Conservation (phyloP, 2,113 vertebrate species). For the Gila orcuttii region DNA sequence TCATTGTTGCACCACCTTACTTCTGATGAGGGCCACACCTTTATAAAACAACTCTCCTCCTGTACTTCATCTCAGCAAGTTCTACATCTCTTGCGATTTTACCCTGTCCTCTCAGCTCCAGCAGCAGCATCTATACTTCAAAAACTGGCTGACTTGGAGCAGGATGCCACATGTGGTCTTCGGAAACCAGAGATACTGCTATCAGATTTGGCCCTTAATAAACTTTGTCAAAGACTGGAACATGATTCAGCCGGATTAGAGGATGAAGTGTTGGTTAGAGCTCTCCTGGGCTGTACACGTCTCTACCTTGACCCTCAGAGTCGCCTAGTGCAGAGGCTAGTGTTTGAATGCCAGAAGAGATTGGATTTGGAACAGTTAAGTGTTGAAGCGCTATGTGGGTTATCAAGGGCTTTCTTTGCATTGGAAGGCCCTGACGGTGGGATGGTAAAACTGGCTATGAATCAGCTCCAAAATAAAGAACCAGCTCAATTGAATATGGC, state of each 20-base stretch:
- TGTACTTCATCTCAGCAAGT: slow-evolving; percentile 77
- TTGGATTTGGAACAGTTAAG: slow-evolving; percentile 72
- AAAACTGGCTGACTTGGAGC: slow-evolving; percentile 83
- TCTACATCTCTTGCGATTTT: slow-evolving; percentile 72
- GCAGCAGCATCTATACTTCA: slow-evolving; percentile 80
- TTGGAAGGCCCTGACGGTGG: slow-evolving; percentile 67
- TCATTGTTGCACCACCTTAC: slow-evolving; percentile 61
- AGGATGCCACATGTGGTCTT: slow-evolving; percentile 53
- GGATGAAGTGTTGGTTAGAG: slow-evolving; percentile 73
- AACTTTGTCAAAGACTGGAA: slow-evolving; percentile 82
- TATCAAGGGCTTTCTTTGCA: slow-evolving; percentile 80
- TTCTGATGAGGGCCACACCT: slow-evolving; percentile 65
- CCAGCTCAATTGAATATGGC: slow-evolving; percentile 70
- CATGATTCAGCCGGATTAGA: slow-evolving; percentile 74
- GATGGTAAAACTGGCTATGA: slow-evolving; percentile 73
- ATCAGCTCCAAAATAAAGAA: slow-evolving; percentile 69
- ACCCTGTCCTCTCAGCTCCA: slow-evolving; percentile 73
- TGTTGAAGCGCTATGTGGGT: slow-evolving; percentile 73
- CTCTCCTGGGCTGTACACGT: slow-evolving; percentile 79
- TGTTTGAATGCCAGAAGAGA: slow-evolving; percentile 79
- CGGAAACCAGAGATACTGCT: slow-evolving; percentile 73
- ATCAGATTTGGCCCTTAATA: slow-evolving; percentile 73
- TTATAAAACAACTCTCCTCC: slow-evolving; percentile 66
- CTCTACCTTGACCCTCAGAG: slow-evolving; percentile 79
- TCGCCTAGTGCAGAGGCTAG: slow-evolving; percentile 74